A percentile compares a stretch with the other conserved stretches of the same genome.
phyloP scores from a whole-genome alignment of 2,888 invertebrate genomes.

The Plagodis pulveraria region DNA sequence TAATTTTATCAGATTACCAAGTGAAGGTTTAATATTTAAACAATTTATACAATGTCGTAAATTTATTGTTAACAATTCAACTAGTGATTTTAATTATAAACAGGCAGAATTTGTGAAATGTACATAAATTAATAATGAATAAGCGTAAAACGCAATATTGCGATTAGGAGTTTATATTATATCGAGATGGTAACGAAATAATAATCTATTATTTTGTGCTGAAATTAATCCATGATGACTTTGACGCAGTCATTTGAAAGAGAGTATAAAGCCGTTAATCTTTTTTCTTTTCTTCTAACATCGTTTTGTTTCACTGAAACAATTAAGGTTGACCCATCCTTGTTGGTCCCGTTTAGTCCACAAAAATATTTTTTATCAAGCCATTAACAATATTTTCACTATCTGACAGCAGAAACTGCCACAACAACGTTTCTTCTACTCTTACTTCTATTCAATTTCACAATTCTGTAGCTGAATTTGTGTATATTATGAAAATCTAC shows the following conservation, averaged over 20 bases:
- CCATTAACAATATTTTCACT: constrained; percentile 43
- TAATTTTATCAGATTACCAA: no score
- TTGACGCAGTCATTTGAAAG: constrained; percentile 29
- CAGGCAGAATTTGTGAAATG: constrained; percentile 5
- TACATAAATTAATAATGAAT: not conserved
- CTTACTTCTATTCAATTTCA: constrained; percentile 73
- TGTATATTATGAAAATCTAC: constrained; percentile 65
- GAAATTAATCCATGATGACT: constrained; percentile 22
- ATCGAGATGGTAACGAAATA: constrained; percentile 10
- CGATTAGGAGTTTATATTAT: not conserved
- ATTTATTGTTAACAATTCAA: constrained; percentile 19
- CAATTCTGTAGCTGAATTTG: constrained; percentile 74
- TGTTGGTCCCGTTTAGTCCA: constrained; percentile 72
- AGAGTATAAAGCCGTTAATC: constrained; percentile 40
- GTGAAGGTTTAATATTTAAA: no score
- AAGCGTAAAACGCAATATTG: not conserved
- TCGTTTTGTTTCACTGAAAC: constrained; percentile 42
- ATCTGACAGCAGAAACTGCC: constrained; percentile 79
- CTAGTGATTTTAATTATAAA: constrained; percentile 10
- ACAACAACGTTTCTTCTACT: constrained; percentile 75
- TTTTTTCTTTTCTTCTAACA: constrained; percentile 37
- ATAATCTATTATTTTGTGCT: constrained; percentile 25
- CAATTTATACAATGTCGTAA: not conserved
- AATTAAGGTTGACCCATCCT: constrained; percentile 50
- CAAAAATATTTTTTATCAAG: constrained; percentile 50